phyloP scores from a whole-genome alignment of 2,797 vertebrate genomes.

The Pelodytes ibericus region DNA sequence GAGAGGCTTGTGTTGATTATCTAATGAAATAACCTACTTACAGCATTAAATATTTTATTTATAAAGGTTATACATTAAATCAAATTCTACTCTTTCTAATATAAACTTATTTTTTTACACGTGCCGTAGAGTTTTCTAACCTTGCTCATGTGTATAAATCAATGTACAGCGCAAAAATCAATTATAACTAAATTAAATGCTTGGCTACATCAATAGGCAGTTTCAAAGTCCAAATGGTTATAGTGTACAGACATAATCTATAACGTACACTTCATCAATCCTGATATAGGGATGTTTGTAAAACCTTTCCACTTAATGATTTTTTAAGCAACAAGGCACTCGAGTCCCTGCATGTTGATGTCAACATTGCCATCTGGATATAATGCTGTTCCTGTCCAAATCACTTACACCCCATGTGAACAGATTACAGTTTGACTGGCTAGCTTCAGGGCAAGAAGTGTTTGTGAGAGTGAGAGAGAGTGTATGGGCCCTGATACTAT shows the following conservation, averaged over 20 bases:
- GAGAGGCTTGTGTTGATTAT: too few species aligned
- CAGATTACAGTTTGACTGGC: background rate
- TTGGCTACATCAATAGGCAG: conserved; percentile 15
- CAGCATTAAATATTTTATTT: too few species aligned
- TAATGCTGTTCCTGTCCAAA: background rate
- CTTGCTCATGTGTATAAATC: conserved; percentile 13
- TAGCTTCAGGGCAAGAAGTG: too few species aligned
- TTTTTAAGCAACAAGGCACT: background rate
- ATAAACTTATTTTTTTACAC: background rate
- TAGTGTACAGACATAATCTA: conserved; percentile 10
- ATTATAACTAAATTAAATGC: conserved; percentile 42
- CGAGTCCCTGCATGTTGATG: background rate
- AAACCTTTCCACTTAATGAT: background rate
- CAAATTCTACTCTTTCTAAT: background rate
- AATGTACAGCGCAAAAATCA: conserved; percentile 35
- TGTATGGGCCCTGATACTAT: too few species aligned
- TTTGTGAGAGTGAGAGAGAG: too few species aligned
- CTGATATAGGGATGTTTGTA: background rate
- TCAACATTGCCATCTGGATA: background rate
- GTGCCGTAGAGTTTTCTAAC: conserved; percentile 7
- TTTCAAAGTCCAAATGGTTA: conserved; percentile 23
- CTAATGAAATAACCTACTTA: too few species aligned
- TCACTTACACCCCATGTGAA: background rate
- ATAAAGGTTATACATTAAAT: background rate
- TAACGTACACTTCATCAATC: background rate